Conservation (phyloP, 2,113 vertebrate species). For the Antennarius striatus region DNA sequence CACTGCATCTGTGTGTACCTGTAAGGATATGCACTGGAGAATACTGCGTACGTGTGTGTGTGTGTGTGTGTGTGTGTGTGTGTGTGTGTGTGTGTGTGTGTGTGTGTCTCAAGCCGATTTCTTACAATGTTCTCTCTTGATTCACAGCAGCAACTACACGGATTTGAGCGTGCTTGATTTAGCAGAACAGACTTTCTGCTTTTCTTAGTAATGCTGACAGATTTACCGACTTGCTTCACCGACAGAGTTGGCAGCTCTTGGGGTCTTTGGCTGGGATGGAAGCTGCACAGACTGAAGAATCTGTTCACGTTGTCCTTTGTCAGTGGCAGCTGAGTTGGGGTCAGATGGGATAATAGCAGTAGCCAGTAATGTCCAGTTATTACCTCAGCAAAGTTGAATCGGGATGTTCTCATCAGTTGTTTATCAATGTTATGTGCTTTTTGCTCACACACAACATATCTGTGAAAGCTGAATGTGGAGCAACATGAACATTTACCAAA, state of each 20-base stretch:
- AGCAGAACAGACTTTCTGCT: conserved; percentile 55
- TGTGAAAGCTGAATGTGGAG: not conserved
- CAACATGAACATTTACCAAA: not conserved
- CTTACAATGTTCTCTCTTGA: conserved; percentile 56
- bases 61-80: conserved; percentile 39
- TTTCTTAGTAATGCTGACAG: conserved; percentile 64
- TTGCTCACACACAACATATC: not conserved
- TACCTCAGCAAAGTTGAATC: conserved; percentile 36
- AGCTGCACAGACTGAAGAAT: conserved; percentile 66
- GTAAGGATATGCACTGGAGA: conserved; percentile 28
- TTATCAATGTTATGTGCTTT: not conserved
- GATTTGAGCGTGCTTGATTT: conserved; percentile 66
- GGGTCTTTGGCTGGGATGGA: conserved; percentile 62
- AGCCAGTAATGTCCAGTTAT: conserved; percentile 46
- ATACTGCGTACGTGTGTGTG: conserved; percentile 21
- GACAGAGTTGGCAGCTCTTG: conserved; percentile 47
- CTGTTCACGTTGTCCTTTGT: conserved; percentile 66
- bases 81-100: conserved; percentile 28
- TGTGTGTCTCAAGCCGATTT: conserved; percentile 31
- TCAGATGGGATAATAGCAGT: conserved; percentile 36
- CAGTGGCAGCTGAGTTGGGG: conserved; percentile 50
- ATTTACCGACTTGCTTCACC: conserved; percentile 65
- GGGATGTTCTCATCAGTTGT: conserved; percentile 16
- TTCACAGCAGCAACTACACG: conserved; percentile 45
- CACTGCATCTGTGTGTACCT: conserved; percentile 51